A percentile compares a stretch with the other conserved stretches of the same genome.
These are phyloP conservation scores for Catharus minimus DNA, from an alignment of 2,113 vertebrate species.

Conservation along the genomic window DNA sequence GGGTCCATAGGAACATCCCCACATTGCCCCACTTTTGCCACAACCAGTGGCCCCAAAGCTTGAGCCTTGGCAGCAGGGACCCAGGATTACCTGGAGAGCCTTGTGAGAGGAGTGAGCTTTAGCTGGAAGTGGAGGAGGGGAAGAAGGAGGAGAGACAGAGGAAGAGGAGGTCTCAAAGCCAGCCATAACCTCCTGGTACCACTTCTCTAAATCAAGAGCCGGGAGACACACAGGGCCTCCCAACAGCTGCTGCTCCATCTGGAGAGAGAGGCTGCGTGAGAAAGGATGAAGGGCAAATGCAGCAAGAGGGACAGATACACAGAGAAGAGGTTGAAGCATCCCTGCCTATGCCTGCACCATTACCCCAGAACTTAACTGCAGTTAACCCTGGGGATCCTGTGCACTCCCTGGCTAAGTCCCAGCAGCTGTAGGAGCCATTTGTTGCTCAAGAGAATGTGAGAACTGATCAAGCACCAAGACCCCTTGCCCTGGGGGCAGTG, in stretches of 20 bases:
- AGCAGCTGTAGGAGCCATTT: background rate
- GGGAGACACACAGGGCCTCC: slow-evolving; percentile 38
- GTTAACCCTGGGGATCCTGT: background rate
- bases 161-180: slow-evolving; percentile 80
- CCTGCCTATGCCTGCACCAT: background rate
- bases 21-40: background rate
- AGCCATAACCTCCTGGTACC: slow-evolving; percentile 82
- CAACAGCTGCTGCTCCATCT: slow-evolving; percentile 73
- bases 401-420: background rate
- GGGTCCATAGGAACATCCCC: accelerated
- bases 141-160: slow-evolving; percentile 73
- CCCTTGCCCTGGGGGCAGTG: background rate
- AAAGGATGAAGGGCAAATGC: background rate
- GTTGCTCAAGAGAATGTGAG: background rate
- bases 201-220: slow-evolving; percentile 75
- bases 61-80: background rate
- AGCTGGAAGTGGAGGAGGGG: slow-evolving; percentile 90
- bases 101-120: slow-evolving; percentile 86
- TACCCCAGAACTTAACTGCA: background rate
- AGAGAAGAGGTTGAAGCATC: background rate
- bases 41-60: background rate
- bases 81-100: slow-evolving; percentile 84
- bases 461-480: background rate
- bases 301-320: background rate
- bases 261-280: slow-evolving; percentile 41